Base-by-base conservation (phyloP, 2,113 vertebrate genomes). In the Thalassarche chlororhynchos region DNA sequence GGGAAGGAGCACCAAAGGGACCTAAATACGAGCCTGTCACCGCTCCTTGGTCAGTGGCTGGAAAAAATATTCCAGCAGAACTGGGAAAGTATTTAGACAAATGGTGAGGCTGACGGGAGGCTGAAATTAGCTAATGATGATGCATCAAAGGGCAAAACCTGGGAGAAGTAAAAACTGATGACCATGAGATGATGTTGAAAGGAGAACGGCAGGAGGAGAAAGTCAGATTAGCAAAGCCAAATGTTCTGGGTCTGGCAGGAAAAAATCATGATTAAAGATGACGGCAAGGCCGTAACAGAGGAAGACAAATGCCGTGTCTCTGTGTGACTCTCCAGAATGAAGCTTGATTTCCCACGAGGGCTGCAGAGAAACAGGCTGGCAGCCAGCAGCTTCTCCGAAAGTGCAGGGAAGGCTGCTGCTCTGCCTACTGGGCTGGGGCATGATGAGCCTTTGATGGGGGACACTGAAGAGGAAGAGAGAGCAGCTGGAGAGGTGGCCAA, bases 91-190 rank as follows among this genome's bases (percentile, higher is more conserved):
- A 84, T 92, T 79, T 77, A 66, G 69, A 84, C n/a, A 94, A 97
- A 85, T 81, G 66, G 60, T 7, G 29, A 97, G 69, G 84, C 77
- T 89, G 34, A 40, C 2, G 2, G 82, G 77, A 93, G 85, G 65
- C 68, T 97, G 52, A 89, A 94, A 91, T 93, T 84, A 75, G 84
- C 89, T 97, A 96, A 95, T 66, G 62, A 96, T 91, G 68, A 85
- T 89, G n/a, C 46, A 93, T 91, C 83, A 92, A 95, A 93, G 91
- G 87, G 81, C 85, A 96, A 93, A 97, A 94, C 60, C 91, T 49
- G 80, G 95, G 96, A 96, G 65, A 83, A 65, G 54, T 71, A 25
- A 87, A 89, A 96, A 36, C n/a, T 12, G 17, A 83, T 74, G 75
- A 84, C 95, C 79, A 44, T 46, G 79, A 96, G 87, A 84, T 54